Conservation (phyloP, 2,888 invertebrate genomes). For the Cylloceria caligata region DNA sequence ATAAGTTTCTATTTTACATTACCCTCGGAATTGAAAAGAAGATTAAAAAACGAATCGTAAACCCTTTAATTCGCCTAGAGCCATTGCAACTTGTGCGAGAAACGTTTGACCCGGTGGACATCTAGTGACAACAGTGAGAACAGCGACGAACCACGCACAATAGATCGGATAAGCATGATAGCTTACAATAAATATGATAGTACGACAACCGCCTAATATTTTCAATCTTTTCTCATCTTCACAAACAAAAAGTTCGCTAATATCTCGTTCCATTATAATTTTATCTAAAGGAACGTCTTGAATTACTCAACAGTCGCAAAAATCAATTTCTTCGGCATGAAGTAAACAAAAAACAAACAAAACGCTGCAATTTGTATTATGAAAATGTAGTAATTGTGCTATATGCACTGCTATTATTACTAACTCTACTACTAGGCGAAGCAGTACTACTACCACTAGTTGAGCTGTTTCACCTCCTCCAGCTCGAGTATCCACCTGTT, state of each 20-base stretch:
- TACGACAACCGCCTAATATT: too few species aligned
- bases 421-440: not conserved
- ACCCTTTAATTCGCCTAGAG: not conserved
- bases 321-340: not conserved
- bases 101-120: not conserved
- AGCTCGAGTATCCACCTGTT: slow-evolving; percentile 41
- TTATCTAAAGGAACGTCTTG: not conserved
- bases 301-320: not conserved
- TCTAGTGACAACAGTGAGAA: not conserved
- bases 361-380: not conserved
- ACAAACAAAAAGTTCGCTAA: not conserved
- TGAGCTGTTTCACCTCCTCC: slow-evolving; percentile 14
- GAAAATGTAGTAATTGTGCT: not conserved
- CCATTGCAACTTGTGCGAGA: not conserved
- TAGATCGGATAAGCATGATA: not conserved
- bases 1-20: not conserved
- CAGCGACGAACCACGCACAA: not conserved
- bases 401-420: not conserved
- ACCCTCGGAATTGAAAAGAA: not conserved
- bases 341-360: not conserved
- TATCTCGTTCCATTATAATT: not conserved
- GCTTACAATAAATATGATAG: not conserved
- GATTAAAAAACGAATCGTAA: not conserved
- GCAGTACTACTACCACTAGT: not conserved
- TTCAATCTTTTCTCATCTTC: too few species aligned